These are phyloP conservation scores for Botia almorhae DNA, from an alignment of 2,797 vertebrate genomes.

Conservation along the genomic window DNA sequence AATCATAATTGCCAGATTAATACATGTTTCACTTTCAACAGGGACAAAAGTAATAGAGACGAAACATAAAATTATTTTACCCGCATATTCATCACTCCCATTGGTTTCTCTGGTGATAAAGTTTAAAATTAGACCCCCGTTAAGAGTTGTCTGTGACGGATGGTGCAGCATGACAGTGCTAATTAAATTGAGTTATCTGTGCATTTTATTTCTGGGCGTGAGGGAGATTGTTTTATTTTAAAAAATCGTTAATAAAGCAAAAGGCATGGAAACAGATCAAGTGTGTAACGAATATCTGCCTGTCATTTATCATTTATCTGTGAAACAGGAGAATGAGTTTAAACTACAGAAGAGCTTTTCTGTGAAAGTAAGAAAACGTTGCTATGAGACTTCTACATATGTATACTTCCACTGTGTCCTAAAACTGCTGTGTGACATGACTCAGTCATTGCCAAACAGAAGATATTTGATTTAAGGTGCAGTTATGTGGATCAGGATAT, in stretches of 20 bases:
- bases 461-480: neutral
- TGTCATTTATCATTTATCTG: constrained; percentile 50
- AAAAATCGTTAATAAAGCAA: constrained; percentile 60
- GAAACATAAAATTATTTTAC: constrained; percentile 82
- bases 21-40: constrained; percentile 74
- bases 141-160: constrained; percentile 75
- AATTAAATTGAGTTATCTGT: constrained; percentile 73
- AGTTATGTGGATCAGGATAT: neutral
- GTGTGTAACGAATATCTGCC: constrained; percentile 39
- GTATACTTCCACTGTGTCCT: neutral
- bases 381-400: neutral
- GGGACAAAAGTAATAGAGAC: constrained; percentile 77
- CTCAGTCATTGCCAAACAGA: neutral
- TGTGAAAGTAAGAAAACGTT: neutral
- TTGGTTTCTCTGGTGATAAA: constrained; percentile 76
- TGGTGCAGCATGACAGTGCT: constrained; percentile 71
- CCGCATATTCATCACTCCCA: constrained; percentile 78
- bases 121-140: constrained; percentile 80
- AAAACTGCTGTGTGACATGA: neutral
- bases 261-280: constrained; percentile 54
- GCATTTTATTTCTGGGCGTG: constrained; percentile 62
- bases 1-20: constrained; percentile 81
- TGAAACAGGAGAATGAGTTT: constrained; percentile 18
- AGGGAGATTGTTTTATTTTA: constrained; percentile 63
- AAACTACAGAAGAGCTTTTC: constrained; percentile 17